Percentiles rank a stretch among this genome's conserved stretches.
phyloP scores from a whole-genome alignment of 2,797 vertebrate genomes.

The Enteromius anoplus region DNA sequence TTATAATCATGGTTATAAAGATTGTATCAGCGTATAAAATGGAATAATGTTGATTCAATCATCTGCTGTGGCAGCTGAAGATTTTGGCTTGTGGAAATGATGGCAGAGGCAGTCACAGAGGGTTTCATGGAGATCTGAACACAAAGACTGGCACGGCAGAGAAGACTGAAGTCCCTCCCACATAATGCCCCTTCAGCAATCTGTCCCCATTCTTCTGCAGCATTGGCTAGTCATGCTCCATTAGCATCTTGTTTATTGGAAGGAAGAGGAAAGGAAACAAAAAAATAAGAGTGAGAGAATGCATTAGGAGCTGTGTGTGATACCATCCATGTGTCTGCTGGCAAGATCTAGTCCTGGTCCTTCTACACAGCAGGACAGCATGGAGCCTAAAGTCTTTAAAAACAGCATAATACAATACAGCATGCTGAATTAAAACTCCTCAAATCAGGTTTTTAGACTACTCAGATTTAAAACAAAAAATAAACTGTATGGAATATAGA shows the following conservation, averaged over 20 bases:
- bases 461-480: neutral
- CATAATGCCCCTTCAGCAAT: conserved; percentile 42
- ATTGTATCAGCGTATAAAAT: conserved; percentile 1
- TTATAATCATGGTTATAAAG: conserved; percentile 4
- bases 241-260: conserved; percentile 27
- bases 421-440: neutral
- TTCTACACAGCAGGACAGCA: neutral
- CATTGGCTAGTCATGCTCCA: conserved; percentile 17
- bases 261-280: neutral
- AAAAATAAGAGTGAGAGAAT: neutral
- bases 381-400: neutral
- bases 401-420: neutral
- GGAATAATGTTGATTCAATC: conserved; percentile 12
- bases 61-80: conserved; percentile 10
- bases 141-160: conserved; percentile 37
- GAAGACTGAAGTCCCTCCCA: conserved; percentile 21
- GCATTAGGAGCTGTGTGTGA: neutral
- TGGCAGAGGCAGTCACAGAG: neutral
- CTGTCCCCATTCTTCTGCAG: conserved; percentile 39
- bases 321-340: neutral
- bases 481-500: neutral
- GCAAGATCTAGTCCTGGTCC: neutral
- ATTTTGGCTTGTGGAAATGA: conserved; percentile 4
- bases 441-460: neutral
- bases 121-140: conserved; percentile 36